Base-by-base conservation (phyloP, 2,797 vertebrate species). In the Eupleurogrammus muticus region DNA sequence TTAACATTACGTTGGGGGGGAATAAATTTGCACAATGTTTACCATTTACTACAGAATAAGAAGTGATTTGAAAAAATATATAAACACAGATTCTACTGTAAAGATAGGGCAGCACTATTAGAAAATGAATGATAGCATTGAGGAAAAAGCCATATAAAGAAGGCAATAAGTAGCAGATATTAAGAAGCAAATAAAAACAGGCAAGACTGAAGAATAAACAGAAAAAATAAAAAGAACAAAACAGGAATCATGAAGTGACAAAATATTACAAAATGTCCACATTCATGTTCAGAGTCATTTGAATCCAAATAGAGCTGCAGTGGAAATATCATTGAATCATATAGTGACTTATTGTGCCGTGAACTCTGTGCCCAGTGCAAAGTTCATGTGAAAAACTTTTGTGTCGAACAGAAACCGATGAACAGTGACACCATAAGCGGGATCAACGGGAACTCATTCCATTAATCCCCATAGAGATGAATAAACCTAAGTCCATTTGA, bases 371-470 rank as follows among this genome's bases (percentile, higher is more conserved):
- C 35, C 28, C 34, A 46, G 42, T 51, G 21, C 40, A 35, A 36
- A 36, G 23, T 6, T 19, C 28, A 13, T 28, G 24, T 50, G 48
- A 35, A 7, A 38, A 24, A 9, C 51, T 52, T 48, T 50, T 20
- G 36, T 3, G 17, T 35, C 4, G 1, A 56, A 40, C 40, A 52
- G 28, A n/a, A 17, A 14, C 59, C 40, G n/a, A 28, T 36, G 28
- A 52, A 20, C 17, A 4, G 59, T 48, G 44, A 40, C 16, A 55
- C 42, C 62, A 53, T 49, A 11, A 23, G 11, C 50, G 54, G n/a
- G n/a, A 16, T 66, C 38, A 58, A 21, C 32, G 55, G 49, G 54
- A 71, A 70, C 73, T 69, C 47, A 57, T 59, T 38, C 5, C 4
- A 40, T 3, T 46, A 34, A 20, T 11, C 42, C 10, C 12, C 46